Conservation (phyloP, 2,797 vertebrate genomes). For the Oreortyx pictus region DNA sequence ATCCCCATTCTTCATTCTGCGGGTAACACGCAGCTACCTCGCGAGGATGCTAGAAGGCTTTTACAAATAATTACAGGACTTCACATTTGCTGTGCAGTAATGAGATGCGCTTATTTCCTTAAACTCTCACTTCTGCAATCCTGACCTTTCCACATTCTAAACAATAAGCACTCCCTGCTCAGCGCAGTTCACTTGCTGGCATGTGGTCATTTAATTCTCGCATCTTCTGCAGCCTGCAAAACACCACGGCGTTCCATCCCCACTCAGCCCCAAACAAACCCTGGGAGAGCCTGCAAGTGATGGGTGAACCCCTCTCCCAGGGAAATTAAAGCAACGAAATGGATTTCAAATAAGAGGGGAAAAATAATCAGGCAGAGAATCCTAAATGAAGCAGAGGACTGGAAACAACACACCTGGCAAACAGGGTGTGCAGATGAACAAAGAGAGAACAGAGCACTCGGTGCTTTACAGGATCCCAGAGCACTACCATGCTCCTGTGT, state of each 20-base stretch:
- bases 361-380: background rate
- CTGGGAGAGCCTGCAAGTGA: constrained; percentile 5
- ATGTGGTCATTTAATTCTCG: constrained; percentile 17
- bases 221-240: constrained; percentile 10
- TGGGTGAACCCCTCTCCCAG: fast-evolving
- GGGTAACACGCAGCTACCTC: constrained; percentile 3
- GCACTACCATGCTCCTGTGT: background rate
- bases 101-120: constrained; percentile 41
- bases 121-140: constrained; percentile 21
- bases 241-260: background rate
- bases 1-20: background rate
- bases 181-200: constrained; percentile 30
- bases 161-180: constrained; percentile 52
- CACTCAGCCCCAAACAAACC: constrained; percentile 1
- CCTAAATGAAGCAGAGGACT: background rate
- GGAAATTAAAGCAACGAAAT: background rate
- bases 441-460: background rate
- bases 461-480: background rate
- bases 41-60: constrained; percentile 49
- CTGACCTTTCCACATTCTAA: constrained; percentile 50
- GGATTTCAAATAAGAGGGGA: background rate
- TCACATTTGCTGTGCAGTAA: constrained; percentile 44
- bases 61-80: constrained; percentile 57
- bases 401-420: background rate
- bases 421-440: constrained; percentile 2